Evolutionary conservation across 2,888 invertebrate genomes (phyloP).

Genomic region (Cephus pygmeus): DNA sequence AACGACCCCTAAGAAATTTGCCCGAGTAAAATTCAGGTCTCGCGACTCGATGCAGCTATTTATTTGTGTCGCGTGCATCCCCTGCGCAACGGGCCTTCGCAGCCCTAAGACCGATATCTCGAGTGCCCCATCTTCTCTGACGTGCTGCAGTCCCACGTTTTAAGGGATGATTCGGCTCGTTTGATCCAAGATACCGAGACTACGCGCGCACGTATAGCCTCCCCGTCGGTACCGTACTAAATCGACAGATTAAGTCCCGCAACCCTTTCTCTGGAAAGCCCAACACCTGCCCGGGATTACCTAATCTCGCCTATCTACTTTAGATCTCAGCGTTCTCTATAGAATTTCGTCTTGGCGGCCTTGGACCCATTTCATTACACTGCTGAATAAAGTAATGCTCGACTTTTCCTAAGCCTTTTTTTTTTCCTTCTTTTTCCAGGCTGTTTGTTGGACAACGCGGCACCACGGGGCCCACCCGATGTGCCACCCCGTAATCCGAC

Average conservation of each 20-base stretch:
- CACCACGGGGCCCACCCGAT: constrained; percentile 80
- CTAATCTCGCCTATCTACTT: background rate
- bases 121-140: too few relatives aligned
- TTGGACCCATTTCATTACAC: too few relatives aligned
- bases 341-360: too few relatives aligned
- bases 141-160: too few relatives aligned
- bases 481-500: constrained; percentile 92
- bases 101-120: too few relatives aligned
- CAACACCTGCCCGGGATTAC: constrained; percentile 7
- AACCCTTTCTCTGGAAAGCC: constrained; percentile 34
- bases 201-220: background rate
- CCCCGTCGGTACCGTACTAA: constrained; percentile 36
- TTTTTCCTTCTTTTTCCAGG: constrained; percentile 71
- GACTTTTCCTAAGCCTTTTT: constrained; percentile 16
- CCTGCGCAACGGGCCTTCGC: background rate
- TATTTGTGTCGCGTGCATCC: background rate
- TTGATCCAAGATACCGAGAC: too few relatives aligned
- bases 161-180: too few relatives aligned
- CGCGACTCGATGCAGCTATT: background rate
- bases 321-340: too few relatives aligned
- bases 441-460: constrained; percentile 86
- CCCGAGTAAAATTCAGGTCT: background rate
- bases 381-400: too few relatives aligned
- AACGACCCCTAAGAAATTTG: too few relatives aligned
- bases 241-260: constrained; percentile 37